phyloP scores from a whole-genome alignment of 2,113 vertebrate genomes.

The Diadophis punctatus region DNA sequence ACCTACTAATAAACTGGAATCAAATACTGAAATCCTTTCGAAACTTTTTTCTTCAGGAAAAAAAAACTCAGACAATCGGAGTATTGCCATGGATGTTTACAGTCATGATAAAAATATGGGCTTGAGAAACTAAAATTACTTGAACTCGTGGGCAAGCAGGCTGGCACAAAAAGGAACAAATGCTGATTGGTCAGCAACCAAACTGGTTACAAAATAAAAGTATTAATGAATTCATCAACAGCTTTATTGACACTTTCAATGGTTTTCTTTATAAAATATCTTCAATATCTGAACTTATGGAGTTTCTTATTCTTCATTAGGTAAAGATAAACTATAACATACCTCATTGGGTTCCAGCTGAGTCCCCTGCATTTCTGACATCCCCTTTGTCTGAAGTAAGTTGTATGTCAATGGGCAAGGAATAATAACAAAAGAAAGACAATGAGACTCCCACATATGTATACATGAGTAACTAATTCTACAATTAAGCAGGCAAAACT shows the following conservation, averaged over 20 bases:
- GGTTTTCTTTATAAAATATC: not conserved
- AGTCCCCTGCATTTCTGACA: slow-evolving; percentile 67
- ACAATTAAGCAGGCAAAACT: slow-evolving; percentile 20
- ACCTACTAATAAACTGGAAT: not conserved
- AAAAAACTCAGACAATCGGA: not conserved
- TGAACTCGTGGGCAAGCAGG: not conserved
- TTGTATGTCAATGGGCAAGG: slow-evolving; percentile 47
- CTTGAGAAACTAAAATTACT: not conserved
- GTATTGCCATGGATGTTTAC: not conserved
- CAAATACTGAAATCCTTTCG: not conserved
- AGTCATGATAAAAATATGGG: not conserved
- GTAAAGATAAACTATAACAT: slow-evolving; percentile 39
- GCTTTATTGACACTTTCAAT: not conserved
- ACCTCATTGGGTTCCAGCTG: slow-evolving; percentile 63
- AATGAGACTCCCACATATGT: slow-evolving; percentile 42
- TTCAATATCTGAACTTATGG: not conserved
- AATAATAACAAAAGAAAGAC: slow-evolving; percentile 61
- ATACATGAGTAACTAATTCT: slow-evolving; percentile 38
- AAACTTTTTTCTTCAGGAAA: not conserved
- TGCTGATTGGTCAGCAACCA: not conserved
- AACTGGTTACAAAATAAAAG: not conserved
- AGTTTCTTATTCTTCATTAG: not conserved
- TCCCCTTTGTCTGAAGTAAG: slow-evolving; percentile 65
- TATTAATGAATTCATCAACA: not conserved
- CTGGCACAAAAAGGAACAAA: not conserved